These are phyloP conservation scores for Dasyornis broadbenti DNA, from an alignment of 2,113 vertebrate genomes.

Conservation along the genomic window DNA sequence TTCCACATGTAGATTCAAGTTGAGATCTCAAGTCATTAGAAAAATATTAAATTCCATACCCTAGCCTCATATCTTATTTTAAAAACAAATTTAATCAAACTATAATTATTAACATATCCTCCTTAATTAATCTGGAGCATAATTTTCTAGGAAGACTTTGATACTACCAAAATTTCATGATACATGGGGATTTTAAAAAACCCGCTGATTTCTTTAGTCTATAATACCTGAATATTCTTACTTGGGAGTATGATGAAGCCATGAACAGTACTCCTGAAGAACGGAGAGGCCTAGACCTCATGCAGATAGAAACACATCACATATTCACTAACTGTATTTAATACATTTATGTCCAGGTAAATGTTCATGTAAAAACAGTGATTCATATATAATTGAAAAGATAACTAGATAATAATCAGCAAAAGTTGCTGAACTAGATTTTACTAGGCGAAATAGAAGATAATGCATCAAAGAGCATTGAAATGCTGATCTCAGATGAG, in stretches of 20 bases:
- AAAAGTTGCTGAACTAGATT: background rate
- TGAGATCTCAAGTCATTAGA: background rate
- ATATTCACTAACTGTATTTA: background rate
- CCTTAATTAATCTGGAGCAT: background rate
- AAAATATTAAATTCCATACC: background rate
- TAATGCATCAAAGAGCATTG: background rate
- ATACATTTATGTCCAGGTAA: background rate
- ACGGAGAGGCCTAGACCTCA: accelerated
- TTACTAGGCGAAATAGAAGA: background rate
- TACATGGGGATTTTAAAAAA: accelerated
- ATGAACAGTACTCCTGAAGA: background rate
- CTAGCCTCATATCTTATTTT: background rate
- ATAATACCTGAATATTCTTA: background rate
- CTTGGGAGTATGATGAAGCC: background rate
- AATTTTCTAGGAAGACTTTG: background rate
- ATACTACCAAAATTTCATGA: background rate
- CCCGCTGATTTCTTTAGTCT: background rate
- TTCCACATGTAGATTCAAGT: conserved; percentile 54
- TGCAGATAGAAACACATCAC: background rate
- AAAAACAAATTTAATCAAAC: background rate
- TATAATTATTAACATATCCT: background rate
- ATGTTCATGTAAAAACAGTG: background rate
- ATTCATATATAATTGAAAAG: background rate
- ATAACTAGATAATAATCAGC: background rate
- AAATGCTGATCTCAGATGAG: background rate